Percentiles rank a stretch among this genome's conserved stretches.
phyloP scores from a whole-genome alignment of 2,113 vertebrate genomes.

The Ibidorhyncha struthersii region DNA sequence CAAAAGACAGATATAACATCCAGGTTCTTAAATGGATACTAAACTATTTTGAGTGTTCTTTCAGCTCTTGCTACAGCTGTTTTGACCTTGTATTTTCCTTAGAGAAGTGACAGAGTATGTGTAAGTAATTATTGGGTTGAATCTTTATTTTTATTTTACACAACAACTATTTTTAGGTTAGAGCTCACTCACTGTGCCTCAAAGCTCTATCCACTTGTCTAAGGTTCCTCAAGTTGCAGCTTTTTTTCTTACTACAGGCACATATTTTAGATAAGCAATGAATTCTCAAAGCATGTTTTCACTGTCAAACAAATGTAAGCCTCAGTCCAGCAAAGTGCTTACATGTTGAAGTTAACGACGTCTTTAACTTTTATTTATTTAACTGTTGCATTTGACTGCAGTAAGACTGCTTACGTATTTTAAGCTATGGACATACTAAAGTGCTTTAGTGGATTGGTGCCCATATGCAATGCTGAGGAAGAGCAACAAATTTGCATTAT shows the following conservation, averaged over 20 bases:
- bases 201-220: not conserved
- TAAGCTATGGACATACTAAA: not conserved
- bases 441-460: not conserved
- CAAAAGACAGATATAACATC: not conserved
- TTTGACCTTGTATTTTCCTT: not conserved
- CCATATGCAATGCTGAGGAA: not conserved
- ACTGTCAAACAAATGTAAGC: not conserved
- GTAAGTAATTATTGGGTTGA: not conserved
- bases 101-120: not conserved
- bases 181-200: not conserved
- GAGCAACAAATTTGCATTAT: not conserved
- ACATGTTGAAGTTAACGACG: not conserved
- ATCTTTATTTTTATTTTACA: not conserved
- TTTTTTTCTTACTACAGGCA: not conserved
- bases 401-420: not conserved
- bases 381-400: not conserved
- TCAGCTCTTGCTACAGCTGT: not conserved
- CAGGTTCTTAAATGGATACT: not conserved
- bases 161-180: not conserved
- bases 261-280: not conserved
- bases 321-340: slow-evolving; percentile 5
- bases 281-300: not conserved
- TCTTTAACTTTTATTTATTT: no score
- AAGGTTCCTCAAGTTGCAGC: not conserved
- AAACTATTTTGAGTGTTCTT: not conserved